Conservation (phyloP, 2,113 vertebrate species). For the Bos javanicus region DNA sequence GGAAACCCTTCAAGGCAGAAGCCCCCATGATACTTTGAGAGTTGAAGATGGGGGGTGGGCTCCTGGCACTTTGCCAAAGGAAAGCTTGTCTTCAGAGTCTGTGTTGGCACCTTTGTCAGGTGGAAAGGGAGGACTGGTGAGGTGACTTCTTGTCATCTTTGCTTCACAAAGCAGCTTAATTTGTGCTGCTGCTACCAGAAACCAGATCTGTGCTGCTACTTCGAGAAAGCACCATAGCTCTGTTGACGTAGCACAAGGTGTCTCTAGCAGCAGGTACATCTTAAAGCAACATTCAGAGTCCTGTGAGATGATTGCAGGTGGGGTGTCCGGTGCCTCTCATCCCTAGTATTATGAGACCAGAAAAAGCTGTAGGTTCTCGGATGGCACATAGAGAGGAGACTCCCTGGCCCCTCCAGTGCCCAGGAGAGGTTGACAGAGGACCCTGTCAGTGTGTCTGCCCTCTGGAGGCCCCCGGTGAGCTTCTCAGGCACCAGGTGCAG, state of each 20-base stretch:
- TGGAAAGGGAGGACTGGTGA: background rate
- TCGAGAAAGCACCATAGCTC: background rate
- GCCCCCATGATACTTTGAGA: background rate
- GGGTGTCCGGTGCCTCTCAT: accelerated
- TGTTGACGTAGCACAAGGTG: background rate
- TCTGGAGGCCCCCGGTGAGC: accelerated
- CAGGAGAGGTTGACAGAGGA: background rate
- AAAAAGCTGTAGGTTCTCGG: background rate
- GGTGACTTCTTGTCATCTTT: background rate
- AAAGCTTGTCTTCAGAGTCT: background rate
- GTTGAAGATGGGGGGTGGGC: background rate
- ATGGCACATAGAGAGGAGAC: background rate
- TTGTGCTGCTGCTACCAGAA: background rate
- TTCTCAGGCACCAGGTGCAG: background rate
- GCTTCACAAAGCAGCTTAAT: background rate
- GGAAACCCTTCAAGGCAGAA: background rate
- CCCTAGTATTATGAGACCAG: background rate
- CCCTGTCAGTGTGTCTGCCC: background rate
- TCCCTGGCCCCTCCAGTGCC: background rate
- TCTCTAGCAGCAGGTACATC: background rate
- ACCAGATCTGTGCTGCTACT: background rate
- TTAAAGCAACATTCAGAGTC: background rate
- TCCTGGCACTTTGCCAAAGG: background rate
- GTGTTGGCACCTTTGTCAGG: background rate
- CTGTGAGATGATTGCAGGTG: background rate